Conservation (phyloP, 2,888 invertebrate genomes). For the Tinea pellionella region DNA sequence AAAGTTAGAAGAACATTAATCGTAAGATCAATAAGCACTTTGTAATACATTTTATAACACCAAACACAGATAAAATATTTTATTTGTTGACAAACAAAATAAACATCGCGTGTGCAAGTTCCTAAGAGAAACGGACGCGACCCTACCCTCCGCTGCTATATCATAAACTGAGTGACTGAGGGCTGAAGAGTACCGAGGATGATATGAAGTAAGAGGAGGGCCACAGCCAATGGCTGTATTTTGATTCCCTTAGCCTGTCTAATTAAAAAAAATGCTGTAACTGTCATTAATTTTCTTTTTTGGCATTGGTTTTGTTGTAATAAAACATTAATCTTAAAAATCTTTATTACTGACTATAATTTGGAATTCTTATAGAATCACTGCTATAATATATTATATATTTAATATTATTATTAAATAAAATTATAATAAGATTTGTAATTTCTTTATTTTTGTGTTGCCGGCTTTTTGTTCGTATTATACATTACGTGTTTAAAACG, state of each 20-base stretch:
- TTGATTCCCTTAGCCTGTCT: too few species aligned
- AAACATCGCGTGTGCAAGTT: constrained; percentile 36
- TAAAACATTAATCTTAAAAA: too few species aligned
- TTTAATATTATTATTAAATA: too few species aligned
- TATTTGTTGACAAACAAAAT: constrained; percentile 49
- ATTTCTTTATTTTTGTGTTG: too few species aligned
- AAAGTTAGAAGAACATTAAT: constrained; percentile 26
- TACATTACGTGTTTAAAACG: too few species aligned
- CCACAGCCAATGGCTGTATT: neutral
- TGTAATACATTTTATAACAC: constrained; percentile 18
- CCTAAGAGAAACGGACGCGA: neutral
- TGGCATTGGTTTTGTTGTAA: neutral
- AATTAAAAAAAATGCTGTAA: neutral
- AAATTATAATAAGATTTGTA: too few species aligned
- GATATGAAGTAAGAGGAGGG: neutral
- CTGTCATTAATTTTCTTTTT: neutral
- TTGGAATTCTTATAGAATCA: too few species aligned
- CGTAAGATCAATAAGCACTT: constrained; percentile 20
- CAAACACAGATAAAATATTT: neutral
- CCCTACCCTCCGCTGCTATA: neutral
- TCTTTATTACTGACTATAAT: too few species aligned
- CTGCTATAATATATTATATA: too few species aligned
- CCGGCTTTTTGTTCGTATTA: too few species aligned
- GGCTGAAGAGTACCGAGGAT: neutral
- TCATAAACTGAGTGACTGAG: neutral